phyloP scores from a whole-genome alignment of 1,140 invertebrate genomes.

The Papilio polyxenes region DNA sequence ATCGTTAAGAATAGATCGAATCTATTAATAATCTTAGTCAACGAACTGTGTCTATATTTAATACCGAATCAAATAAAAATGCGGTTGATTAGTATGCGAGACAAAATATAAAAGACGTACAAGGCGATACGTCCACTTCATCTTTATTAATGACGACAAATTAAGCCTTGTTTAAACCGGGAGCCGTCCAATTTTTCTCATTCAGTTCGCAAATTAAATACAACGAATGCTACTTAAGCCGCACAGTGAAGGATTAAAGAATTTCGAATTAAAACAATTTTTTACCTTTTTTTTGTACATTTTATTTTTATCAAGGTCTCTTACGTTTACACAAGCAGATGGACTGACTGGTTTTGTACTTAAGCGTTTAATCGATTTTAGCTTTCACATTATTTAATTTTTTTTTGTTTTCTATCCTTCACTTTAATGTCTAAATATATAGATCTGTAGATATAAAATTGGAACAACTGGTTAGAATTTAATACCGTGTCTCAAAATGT shows the following conservation, averaged over 20 bases:
- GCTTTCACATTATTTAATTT: neutral
- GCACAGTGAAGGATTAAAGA: conserved; percentile 42
- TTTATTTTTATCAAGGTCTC: neutral
- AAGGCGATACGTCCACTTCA: conserved; percentile 66
- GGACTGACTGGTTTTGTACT: neutral
- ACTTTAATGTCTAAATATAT: neutral
- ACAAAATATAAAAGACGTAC: conserved; percentile 59
- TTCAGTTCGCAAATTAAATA: conserved; percentile 70
- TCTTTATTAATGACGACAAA: conserved; percentile 75
- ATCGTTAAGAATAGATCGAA: neutral
- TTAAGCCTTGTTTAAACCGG: conserved; percentile 66
- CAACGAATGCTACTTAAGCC: conserved; percentile 67
- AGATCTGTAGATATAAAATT: too few relatives aligned
- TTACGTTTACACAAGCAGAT: neutral
- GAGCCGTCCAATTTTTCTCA: conserved; percentile 68
- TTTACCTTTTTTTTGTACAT: neutral
- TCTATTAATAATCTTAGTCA: conserved; percentile 10
- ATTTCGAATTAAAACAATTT: conserved; percentile 39
- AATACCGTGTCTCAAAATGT: too few relatives aligned
- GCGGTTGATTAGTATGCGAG: conserved; percentile 47
- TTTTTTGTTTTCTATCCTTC: neutral
- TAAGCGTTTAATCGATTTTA: neutral
- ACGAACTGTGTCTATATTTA: conserved; percentile 15
- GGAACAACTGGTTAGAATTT: too few relatives aligned
- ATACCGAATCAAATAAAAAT: conserved; percentile 27